Evolutionary conservation across 2,888 invertebrate species (phyloP).

Genomic region (Luffia ferchaultella): DNA sequence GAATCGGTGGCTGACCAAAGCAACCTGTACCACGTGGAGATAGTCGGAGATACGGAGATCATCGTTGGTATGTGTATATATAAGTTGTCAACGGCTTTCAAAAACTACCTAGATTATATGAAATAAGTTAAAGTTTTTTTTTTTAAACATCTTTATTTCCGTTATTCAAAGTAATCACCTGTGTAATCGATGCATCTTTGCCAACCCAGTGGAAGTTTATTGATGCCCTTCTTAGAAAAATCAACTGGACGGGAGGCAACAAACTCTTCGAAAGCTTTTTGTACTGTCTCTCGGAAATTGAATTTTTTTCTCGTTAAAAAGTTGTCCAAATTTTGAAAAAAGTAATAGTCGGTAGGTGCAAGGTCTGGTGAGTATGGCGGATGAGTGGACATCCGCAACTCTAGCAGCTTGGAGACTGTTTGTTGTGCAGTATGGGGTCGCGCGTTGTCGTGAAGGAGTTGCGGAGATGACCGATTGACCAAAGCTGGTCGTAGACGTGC

Average conservation of each 20-base stretch:
- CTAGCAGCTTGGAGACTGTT: too few species aligned
- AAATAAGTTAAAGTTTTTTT: background rate
- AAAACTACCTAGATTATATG: background rate
- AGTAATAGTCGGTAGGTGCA: too few species aligned
- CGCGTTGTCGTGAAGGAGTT: too few species aligned
- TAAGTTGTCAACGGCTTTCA: background rate
- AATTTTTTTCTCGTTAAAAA: too few species aligned
- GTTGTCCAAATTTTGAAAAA: too few species aligned
- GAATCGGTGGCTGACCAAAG: background rate
- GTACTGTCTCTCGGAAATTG: too few species aligned
- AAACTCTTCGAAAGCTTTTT: too few species aligned
- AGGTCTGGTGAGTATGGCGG: too few species aligned
- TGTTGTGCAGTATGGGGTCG: too few species aligned
- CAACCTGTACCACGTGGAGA: background rate
- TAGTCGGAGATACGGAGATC: background rate
- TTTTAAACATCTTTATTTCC: background rate
- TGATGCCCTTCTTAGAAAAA: background rate
- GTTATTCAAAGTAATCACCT: background rate
- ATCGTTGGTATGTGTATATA: background rate
- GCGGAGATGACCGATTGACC: too few species aligned
- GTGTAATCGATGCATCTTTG: background rate
- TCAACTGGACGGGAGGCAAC: background rate
- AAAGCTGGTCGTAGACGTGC: too few species aligned
- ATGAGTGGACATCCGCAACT: too few species aligned
- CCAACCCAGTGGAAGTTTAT: background rate